A percentile compares a stretch with the other conserved stretches of the same genome.
Evolutionary conservation across 2,797 vertebrate species (phyloP).

Genomic region (Sebastes kiyomatsui): DNA sequence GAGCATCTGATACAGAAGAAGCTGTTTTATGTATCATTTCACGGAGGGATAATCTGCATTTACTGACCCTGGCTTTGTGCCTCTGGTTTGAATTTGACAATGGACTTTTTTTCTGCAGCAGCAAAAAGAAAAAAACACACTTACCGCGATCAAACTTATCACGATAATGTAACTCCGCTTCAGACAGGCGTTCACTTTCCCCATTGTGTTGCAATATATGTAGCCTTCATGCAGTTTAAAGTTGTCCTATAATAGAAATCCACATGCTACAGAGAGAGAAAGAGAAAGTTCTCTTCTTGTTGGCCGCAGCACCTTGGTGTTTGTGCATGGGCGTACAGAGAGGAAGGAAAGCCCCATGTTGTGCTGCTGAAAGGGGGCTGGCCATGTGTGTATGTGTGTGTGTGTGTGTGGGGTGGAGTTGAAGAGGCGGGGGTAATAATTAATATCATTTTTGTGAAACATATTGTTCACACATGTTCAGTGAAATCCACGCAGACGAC

Average conservation of each 20-base stretch:
- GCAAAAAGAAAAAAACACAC: slow-evolving; percentile 11
- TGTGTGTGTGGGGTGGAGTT: not conserved
- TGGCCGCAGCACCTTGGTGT: not conserved
- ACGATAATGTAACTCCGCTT: slow-evolving; percentile 38
- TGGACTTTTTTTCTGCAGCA: not conserved
- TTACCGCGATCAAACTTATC: slow-evolving; percentile 57
- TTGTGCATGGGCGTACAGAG: not conserved
- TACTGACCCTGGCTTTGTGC: not conserved
- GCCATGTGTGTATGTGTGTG: not conserved
- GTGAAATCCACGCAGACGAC: not conserved
- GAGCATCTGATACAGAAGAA: not conserved
- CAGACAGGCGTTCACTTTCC: slow-evolving; percentile 54
- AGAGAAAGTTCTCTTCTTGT: too few relatives aligned
- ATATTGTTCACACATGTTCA: not conserved
- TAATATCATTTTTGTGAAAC: too few relatives aligned
- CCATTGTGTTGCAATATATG: slow-evolving; percentile 38
- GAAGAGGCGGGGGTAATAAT: not conserved
- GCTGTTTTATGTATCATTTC: not conserved
- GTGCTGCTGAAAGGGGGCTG: not conserved
- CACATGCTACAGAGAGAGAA: not conserved
- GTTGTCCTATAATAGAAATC: not conserved
- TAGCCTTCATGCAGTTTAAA: not conserved
- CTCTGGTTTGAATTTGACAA: not conserved
- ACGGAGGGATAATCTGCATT: not conserved
- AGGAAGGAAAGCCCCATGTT: not conserved